Conservation (phyloP, 2,113 vertebrate species). For the Urocolius indicus region DNA sequence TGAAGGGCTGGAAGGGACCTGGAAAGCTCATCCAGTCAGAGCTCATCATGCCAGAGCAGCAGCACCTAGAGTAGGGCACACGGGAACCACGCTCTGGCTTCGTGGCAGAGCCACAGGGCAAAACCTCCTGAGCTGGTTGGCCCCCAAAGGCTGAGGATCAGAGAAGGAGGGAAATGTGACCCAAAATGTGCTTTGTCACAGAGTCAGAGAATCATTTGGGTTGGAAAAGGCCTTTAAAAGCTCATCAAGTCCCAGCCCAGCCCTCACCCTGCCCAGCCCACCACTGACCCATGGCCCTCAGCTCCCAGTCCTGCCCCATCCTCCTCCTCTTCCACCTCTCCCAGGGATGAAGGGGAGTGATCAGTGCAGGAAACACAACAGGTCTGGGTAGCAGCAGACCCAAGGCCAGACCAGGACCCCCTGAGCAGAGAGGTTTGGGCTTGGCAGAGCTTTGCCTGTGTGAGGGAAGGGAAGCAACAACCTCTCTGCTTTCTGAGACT, state of each 20-base stretch:
- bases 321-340: not conserved
- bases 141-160: not conserved
- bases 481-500: not conserved
- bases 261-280: no score
- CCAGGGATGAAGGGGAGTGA: not conserved
- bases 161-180: not conserved
- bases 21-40: no score
- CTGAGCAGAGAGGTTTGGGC: not conserved
- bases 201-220: not conserved
- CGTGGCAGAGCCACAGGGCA: not conserved
- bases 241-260: no score
- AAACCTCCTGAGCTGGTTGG: not conserved
- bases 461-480: no score
- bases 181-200: not conserved
- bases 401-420: not conserved
- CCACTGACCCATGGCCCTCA: no score
- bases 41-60: no score
- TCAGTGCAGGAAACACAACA: not conserved
- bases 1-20: no score
- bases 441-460: not conserved
- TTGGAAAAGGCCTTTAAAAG: no score
- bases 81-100: not conserved
- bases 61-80: no score
- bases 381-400: not conserved
- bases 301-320: not conserved